Evolutionary conservation across 2,797 vertebrate species (phyloP), one percentile per base, ranked within the genome.

Genomic region (Pseudotriccus pelzelni): DNA sequence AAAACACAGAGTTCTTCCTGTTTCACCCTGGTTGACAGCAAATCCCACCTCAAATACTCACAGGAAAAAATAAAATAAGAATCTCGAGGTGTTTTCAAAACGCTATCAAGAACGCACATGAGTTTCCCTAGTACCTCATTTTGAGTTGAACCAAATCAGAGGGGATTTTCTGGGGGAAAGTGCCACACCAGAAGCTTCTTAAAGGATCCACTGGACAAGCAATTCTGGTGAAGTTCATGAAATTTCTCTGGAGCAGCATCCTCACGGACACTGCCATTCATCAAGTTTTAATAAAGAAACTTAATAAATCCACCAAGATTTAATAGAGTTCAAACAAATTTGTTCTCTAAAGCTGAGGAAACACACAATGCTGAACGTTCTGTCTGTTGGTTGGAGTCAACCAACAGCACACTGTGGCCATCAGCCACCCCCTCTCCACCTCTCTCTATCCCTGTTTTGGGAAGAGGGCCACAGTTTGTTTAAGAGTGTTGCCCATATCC

Each of bases 291-390:
- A 46, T 46, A 64, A n/a, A n/a, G 62, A 44, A 4, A 58, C 22
- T 58, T 24, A 64, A 32, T 64, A 64, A 64, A 46, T 64, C 32
- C 16, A 64, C 3, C 11, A n/a, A 64, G 12, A 44, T n/a, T n/a
- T 24, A 64, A 34, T 14, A 46, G 44, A 46, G 22, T n/a, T 34
- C 49, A 52, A 3, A 0, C 8, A 72, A 25, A 59, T 50, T 62
- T 23, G 18, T 16, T 85, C 39, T 22, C 13, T 82, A 32, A 56
- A 77, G 17, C 7, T 5, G 1, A 75, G 15, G 32, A 72, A 60
- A 72, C 11, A 7, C 1, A 24, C 0, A 0, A 47, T 5, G 23
- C 16, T 25, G 23, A 85, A 59, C 0, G 0, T 5, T 17, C 8
- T 5, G 3, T 9, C 32, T 6, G 16, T 6, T 30, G 24, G 20